These are phyloP conservation scores for Dromius quadrimaculatus DNA, from an alignment of 2,888 invertebrate species.

Conservation along the genomic window DNA sequence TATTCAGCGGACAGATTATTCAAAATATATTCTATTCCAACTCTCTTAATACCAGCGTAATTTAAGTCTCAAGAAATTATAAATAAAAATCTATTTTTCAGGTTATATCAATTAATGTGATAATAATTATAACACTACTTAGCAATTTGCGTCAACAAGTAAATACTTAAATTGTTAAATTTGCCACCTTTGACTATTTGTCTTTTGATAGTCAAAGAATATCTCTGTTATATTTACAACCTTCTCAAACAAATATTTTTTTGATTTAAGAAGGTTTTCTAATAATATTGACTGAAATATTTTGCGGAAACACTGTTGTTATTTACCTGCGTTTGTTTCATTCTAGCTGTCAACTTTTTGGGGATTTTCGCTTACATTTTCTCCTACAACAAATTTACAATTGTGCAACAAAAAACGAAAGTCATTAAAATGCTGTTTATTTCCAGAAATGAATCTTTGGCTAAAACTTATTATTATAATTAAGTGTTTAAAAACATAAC, in stretches of 20 bases:
- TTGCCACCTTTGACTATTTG: slow-evolving; percentile 16
- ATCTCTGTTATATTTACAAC: neutral
- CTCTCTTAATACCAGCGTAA: neutral
- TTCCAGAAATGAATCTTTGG: neutral
- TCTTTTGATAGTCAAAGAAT: neutral
- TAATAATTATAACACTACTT: slow-evolving; percentile 15
- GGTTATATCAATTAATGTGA: slow-evolving; percentile 15
- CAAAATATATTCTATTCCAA: neutral
- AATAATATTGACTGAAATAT: slow-evolving; percentile 29
- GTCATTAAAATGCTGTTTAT: neutral
- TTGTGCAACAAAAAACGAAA: no score
- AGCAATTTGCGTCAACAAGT: slow-evolving; percentile 27
- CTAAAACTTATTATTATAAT: neutral
- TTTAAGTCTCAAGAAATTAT: slow-evolving; percentile 7
- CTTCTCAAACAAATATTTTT: neutral
- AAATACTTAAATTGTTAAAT: slow-evolving; percentile 48
- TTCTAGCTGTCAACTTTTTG: slow-evolving; percentile 34
- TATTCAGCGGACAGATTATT: neutral
- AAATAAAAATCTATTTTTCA: slow-evolving; percentile 4
- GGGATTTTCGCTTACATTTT: slow-evolving; percentile 36
- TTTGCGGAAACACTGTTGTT: neutral
- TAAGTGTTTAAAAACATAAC: neutral
- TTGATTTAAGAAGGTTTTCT: slow-evolving; percentile 19
- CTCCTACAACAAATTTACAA: slow-evolving; percentile 45
- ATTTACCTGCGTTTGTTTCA: slow-evolving; percentile 42